Conservation (phyloP, 2,797 vertebrate genomes). For the Lemur catta region DNA sequence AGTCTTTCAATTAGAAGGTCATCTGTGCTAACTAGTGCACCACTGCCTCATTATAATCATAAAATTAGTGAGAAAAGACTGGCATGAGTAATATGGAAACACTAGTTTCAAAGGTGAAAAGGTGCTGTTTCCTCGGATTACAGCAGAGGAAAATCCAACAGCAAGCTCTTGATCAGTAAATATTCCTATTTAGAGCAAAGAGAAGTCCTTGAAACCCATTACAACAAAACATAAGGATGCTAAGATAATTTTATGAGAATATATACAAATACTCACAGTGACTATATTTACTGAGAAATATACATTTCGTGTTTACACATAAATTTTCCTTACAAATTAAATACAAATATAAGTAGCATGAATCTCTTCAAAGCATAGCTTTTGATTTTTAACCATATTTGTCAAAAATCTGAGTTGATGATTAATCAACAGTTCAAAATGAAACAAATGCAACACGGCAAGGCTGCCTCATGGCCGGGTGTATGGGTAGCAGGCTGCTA, state of each 20-base stretch:
- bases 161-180: conserved; percentile 65
- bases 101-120: conserved; percentile 76
- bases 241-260: not conserved
- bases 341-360: not conserved
- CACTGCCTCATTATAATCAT: conserved; percentile 86
- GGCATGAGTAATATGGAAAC: conserved; percentile 80
- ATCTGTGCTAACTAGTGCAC: conserved; percentile 84
- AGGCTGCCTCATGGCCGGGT: fast-evolving
- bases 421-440: not conserved
- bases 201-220: conserved; percentile 11
- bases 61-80: conserved; percentile 85
- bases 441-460: not conserved
- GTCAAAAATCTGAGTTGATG: not conserved
- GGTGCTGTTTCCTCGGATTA: conserved; percentile 64
- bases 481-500: not conserved
- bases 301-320: not conserved
- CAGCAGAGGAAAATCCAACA: conserved; percentile 58
- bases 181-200: conserved; percentile 48
- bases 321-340: conserved; percentile 26
- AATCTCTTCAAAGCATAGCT: not conserved
- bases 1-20: conserved; percentile 89
- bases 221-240: not conserved
- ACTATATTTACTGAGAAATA: not conserved
- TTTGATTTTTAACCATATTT: not conserved
- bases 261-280: not conserved